These are phyloP conservation scores for Rousettus leschenaultii DNA, from an alignment of 2,113 vertebrate genomes.

Conservation along the genomic window DNA sequence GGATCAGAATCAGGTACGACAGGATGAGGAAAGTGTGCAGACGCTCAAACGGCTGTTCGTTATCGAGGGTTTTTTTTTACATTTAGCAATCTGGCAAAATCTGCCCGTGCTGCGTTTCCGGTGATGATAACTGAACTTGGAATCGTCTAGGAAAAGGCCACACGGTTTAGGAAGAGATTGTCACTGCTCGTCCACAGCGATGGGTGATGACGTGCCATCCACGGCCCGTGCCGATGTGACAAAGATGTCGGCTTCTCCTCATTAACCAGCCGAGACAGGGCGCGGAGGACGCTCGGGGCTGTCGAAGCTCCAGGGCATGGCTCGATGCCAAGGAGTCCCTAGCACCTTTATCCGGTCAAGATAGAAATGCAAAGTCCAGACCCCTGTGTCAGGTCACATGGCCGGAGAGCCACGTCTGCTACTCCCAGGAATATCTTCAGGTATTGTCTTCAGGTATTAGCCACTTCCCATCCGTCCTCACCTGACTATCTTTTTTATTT, in stretches of 20 bases:
- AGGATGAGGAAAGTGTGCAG: not conserved
- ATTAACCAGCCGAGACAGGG: not conserved
- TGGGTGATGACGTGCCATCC: not conserved
- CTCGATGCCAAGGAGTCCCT: not conserved
- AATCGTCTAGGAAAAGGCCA: not conserved
- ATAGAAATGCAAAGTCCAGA: not conserved
- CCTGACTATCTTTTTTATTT: too few species aligned
- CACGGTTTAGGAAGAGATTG: not conserved
- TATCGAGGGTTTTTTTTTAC: not conserved
- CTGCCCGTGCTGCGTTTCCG: not conserved
- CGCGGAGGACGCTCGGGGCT: not conserved
- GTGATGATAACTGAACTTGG: not conserved
- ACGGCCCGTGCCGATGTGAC: accelerated
- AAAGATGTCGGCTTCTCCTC: not conserved
- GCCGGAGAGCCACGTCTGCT: not conserved
- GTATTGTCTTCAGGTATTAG: not conserved
- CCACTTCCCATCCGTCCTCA: not conserved
- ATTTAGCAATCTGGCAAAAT: not conserved
- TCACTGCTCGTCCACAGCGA: not conserved
- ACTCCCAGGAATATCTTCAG: not conserved
- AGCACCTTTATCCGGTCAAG: too few species aligned
- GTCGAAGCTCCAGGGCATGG: accelerated
- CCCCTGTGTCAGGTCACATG: too few species aligned
- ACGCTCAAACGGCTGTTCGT: not conserved
- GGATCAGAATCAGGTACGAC: not conserved